Evolutionary conservation across 1,140 invertebrate species (phyloP), one percentile per base, ranked within the genome.

Genomic region (Hycleus phaleratus): DNA sequence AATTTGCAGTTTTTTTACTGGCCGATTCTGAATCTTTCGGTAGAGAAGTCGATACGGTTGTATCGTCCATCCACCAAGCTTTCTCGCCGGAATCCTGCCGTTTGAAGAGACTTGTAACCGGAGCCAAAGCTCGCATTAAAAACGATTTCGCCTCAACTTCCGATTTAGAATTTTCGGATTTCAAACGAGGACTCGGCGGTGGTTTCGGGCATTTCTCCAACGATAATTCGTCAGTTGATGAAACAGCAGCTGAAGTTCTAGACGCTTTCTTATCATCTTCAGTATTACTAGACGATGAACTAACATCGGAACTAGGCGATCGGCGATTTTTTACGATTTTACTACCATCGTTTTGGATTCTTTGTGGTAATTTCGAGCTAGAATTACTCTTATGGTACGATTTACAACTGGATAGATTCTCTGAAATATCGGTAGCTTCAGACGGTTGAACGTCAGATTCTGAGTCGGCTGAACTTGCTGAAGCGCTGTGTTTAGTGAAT

Each of bases 91-190:
- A 79, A 64, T 81, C 51, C 43, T 56, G 58, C 24, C 7, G 74
- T 59, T 79, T 84, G 67, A 85, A 85, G 10, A 85, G 72, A 71
- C 80, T 84, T 0, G 84, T 82, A 2, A 86, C 83, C 0, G 85
- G 84, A 38, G 81, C 82, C 52, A 86, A 67, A 10, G 83, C 84
- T 69, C 84, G 74, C 70, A 86, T 83, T 43, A 89, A 71, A 66
- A 86, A 85, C 3, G 83, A 83, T 69, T 87, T 87, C 0, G 83
- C 82, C 63, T 87, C 83, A 40, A 64, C 47, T 68, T 85, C 82
- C 2, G 78, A 76, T 60, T 80, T 81, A 2, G 68, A 71, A 55
- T 77, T 75, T 63, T 78, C 78, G 60, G 72, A 76, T 49, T 71
- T 75, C 3, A 70, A 68, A 64, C 73, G 73, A 3, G 75, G 68